A percentile compares a stretch with the other conserved stretches of the same genome.
These are phyloP conservation scores for Chelonia mydas DNA, from an alignment of 2,797 vertebrate genomes.

Conservation along the genomic window DNA sequence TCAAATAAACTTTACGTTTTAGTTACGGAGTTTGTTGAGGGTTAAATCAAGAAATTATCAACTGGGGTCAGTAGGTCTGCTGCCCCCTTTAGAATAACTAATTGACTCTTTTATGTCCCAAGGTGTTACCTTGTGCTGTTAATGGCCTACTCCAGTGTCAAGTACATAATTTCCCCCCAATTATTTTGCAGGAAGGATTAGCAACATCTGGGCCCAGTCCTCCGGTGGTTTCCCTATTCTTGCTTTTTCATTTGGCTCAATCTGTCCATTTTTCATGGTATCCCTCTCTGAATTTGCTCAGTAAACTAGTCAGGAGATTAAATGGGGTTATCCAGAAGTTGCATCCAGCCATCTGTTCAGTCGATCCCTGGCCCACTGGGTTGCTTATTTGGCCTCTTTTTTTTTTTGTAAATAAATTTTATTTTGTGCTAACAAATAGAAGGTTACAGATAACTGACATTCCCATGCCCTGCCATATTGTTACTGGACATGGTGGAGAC, in stretches of 20 bases:
- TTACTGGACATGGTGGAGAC: background rate
- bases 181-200: background rate
- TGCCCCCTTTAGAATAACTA: background rate
- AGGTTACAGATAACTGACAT: background rate
- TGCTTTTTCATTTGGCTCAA: background rate
- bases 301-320: background rate
- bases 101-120: background rate
- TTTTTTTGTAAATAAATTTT: background rate
- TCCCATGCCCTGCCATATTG: background rate
- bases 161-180: background rate
- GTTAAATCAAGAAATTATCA: background rate
- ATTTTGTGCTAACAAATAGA: background rate
- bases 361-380: background rate
- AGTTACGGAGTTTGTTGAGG: background rate
- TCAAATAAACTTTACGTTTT: background rate
- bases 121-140: background rate
- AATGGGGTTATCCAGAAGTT: background rate
- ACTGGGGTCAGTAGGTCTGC: background rate
- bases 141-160: background rate
- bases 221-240: fast-evolving
- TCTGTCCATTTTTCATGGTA: background rate
- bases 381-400: background rate
- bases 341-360: conserved; percentile 12
- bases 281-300: background rate
- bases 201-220: fast-evolving